Evolutionary conservation across 2,113 vertebrate species (phyloP), one percentile per base, ranked within the genome.

Genomic region (Tichodroma muraria): DNA sequence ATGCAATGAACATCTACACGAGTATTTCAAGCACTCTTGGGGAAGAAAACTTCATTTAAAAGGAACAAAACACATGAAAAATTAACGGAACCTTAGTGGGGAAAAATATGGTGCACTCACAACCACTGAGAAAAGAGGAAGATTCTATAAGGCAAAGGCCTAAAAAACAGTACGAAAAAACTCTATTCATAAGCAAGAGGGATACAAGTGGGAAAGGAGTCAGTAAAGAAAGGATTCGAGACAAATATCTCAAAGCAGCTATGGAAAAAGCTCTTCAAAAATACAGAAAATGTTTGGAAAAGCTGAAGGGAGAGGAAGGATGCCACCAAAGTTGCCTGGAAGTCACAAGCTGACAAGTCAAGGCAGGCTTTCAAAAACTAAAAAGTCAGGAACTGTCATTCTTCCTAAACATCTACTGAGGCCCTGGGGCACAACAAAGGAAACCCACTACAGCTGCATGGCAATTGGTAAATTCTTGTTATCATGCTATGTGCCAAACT

Each of bases 291-390:
- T 4, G 0, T 78, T 91, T 30, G 49, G 69, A 81, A 85, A 95
- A 93, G 19, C 60, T 80, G 57, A 96, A 91, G 64, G n/a, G 40
- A 92, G 53, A 84, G 38, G 42, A 83, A 95, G 70, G 89, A 93
- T 88, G 84, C 76, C 87, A 88, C 80, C 72, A 68, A 90, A 91
- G 73, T 45, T 89, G 94, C 95, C 94, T 95, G 84, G 89, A 90
- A 95, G 95, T 93, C 84, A 94, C 45, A 52, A 94, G 24, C 76
- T 97, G 94, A 89, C 95, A 96, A 90, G 68, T 63, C 80, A 88
- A 93, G 49, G 47, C 37, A 88, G 25, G 28, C 15, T 83, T 71
- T 73, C 33, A 78, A 84, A 93, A 92, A 72, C 17, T 23, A 61
- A 85, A 81, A 60, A 86, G 81, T 87, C 92, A 91, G 80, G 92